Evolutionary conservation across 2,888 invertebrate genomes (phyloP).

Genomic region (Machimus atricapillus): DNA sequence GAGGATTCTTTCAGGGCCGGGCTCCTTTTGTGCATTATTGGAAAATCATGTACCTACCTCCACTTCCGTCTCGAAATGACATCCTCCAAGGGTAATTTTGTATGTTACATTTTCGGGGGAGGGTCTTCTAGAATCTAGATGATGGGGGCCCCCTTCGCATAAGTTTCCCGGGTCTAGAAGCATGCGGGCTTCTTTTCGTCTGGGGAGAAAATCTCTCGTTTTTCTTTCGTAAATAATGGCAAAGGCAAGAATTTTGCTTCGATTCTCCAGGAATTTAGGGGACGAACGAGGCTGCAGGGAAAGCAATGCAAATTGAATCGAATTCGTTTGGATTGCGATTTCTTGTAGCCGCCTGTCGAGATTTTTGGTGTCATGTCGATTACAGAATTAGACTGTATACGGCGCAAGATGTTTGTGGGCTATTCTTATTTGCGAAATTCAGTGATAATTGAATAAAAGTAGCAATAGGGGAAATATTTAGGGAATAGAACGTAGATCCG

Average conservation of each 20-base stretch:
- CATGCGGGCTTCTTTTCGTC: neutral
- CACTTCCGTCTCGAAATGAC: constrained; percentile 29
- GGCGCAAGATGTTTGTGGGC: neutral
- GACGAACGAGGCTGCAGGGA: neutral
- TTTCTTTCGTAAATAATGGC: neutral
- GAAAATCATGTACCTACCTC: constrained; percentile 34
- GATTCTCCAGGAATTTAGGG: neutral
- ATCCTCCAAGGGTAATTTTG: constrained; percentile 32
- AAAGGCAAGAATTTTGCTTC: neutral
- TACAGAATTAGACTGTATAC: neutral
- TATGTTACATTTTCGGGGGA: constrained; percentile 15
- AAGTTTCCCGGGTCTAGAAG: neutral
- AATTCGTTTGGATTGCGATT: neutral
- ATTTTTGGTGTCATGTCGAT: constrained; percentile 4
- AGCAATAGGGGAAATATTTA: neutral
- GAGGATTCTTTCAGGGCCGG: neutral
- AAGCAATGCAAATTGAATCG: constrained; percentile 18
- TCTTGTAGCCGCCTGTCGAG: neutral
- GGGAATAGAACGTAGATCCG: neutral
- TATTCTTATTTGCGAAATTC: neutral
- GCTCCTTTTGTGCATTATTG: constrained; percentile 19
- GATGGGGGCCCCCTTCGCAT: neutral
- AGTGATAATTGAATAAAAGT: neutral
- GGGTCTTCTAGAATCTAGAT: neutral
- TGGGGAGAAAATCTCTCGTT: neutral